Evolutionary conservation across 1,140 invertebrate species (phyloP).

Genomic region (Aphelenchoides fujianensis): DNA sequence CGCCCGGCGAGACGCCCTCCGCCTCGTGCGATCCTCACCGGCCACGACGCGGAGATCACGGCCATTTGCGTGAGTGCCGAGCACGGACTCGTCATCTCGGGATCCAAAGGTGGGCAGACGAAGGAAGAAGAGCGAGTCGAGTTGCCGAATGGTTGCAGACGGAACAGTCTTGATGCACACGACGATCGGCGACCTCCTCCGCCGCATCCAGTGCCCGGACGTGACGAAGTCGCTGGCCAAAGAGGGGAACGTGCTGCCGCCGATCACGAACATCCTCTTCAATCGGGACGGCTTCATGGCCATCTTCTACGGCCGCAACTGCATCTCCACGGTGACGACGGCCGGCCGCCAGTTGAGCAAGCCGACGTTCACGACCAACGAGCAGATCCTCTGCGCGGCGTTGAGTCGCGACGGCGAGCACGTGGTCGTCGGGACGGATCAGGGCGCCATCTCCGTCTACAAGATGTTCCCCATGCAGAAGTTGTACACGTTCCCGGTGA

Average conservation of each 20-base stretch:
- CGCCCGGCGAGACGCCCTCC: conserved; percentile 74
- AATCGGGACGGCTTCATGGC: conserved; percentile 93
- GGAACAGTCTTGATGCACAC: conserved; percentile 95
- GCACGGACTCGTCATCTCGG: conserved; percentile 92
- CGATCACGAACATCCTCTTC: conserved; percentile 64
- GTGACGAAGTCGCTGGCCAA: conserved; percentile 1
- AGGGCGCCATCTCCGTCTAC: conserved; percentile 95
- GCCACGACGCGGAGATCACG: conserved; percentile 89
- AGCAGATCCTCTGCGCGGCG: conserved; percentile 75
- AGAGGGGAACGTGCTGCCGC: neutral
- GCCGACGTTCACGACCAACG: conserved; percentile 26
- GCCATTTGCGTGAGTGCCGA: conserved; percentile 94
- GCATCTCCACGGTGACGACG: conserved; percentile 71
- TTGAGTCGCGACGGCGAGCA: conserved; percentile 96
- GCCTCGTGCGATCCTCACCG: conserved; percentile 89
- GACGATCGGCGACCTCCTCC: conserved; percentile 91
- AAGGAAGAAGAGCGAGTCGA: neutral
- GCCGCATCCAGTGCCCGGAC: conserved; percentile 65
- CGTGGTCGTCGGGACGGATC: conserved; percentile 85
- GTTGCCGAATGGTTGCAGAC: conserved; percentile 69
- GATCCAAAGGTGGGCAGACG: conserved; percentile 65
- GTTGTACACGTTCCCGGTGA: conserved; percentile 85
- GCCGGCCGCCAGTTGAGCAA: conserved; percentile 81
- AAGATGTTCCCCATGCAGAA: conserved; percentile 91
- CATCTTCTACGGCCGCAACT: conserved; percentile 74